Evolutionary conservation across 2,113 vertebrate genomes (phyloP).

Genomic region (Microcebus tavaratra): DNA sequence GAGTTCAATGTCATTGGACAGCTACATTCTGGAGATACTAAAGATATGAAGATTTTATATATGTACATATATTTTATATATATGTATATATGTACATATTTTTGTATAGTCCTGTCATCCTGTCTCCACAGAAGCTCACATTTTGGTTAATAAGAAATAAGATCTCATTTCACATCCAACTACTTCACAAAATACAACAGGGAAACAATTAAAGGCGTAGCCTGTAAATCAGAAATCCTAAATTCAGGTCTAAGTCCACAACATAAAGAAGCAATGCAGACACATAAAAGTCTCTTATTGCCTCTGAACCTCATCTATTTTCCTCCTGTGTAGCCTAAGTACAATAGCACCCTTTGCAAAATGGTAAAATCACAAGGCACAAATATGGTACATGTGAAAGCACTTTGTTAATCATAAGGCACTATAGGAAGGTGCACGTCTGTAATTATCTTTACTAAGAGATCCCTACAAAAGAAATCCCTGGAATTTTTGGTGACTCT

Average conservation of each 20-base stretch:
- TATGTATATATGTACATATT: background rate
- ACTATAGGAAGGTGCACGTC: background rate
- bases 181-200: constrained; percentile 11
- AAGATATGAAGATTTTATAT: background rate
- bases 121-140: background rate
- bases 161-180: background rate
- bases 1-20: background rate
- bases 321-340: background rate
- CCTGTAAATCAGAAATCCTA: background rate
- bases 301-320: background rate
- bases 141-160: constrained; percentile 37
- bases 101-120: background rate
- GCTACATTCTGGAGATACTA: background rate
- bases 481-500: background rate
- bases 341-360: background rate
- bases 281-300: background rate
- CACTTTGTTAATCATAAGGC: background rate
- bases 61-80: background rate
- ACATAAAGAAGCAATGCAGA: background rate
- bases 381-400: background rate
- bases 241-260: background rate
- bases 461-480: background rate
- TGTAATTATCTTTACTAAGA: background rate
- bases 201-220: background rate
- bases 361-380: background rate